These are phyloP conservation scores for Propithecus coquereli DNA, from an alignment of 2,113 vertebrate species.

Conservation along the genomic window DNA sequence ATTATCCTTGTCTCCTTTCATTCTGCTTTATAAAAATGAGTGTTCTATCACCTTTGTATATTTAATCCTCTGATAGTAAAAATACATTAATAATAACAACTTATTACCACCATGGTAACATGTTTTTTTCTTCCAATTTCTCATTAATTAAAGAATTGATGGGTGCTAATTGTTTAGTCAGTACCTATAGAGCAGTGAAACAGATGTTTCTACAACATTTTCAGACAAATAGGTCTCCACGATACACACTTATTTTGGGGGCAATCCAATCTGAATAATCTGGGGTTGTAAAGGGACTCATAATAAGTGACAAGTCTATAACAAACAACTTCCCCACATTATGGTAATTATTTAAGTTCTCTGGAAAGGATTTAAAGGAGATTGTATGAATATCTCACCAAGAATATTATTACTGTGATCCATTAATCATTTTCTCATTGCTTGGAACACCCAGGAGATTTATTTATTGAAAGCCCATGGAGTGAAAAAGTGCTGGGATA, in stretches of 20 bases:
- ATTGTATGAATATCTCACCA: neutral
- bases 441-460: neutral
- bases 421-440: constrained; percentile 5
- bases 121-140: neutral
- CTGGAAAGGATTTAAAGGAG: neutral
- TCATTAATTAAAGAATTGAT: neutral
- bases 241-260: neutral
- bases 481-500: neutral
- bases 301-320: neutral
- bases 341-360: neutral
- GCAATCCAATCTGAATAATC: neutral
- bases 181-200: neutral
- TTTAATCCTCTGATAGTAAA: neutral
- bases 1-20: neutral
- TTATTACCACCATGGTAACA: neutral
- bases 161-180: neutral
- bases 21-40: neutral
- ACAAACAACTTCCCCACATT: neutral
- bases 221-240: neutral
- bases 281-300: neutral
- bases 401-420: neutral
- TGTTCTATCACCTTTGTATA: neutral
- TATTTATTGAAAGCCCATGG: neutral
- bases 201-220: neutral
- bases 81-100: neutral